Percentiles rank a stretch among this genome's conserved stretches.
Evolutionary conservation across 2,797 vertebrate species (phyloP).

Genomic region (Myotis myotis): DNA sequence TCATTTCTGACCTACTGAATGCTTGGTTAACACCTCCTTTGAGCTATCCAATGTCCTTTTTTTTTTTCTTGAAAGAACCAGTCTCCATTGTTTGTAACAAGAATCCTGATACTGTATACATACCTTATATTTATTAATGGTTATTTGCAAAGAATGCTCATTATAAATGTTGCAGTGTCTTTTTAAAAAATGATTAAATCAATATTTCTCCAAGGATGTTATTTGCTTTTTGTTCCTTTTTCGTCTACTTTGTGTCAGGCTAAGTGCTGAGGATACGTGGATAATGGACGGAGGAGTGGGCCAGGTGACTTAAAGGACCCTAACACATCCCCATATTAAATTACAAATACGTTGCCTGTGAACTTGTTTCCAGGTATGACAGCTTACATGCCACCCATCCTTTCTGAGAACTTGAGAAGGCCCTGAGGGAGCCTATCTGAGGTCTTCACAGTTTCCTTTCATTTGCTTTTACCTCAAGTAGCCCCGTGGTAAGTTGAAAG

Average conservation of each 20-base stretch:
- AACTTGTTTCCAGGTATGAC: background rate
- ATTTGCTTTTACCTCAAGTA: constrained; percentile 3
- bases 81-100: background rate
- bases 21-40: background rate
- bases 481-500: background rate
- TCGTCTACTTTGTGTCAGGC: background rate
- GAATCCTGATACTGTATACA: background rate
- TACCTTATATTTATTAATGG: constrained; percentile 15
- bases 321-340: background rate
- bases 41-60: background rate
- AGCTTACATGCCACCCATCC: background rate
- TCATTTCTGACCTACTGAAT: background rate
- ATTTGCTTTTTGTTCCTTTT: background rate
- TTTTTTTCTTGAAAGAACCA: background rate
- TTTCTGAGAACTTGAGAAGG: background rate
- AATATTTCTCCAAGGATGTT: background rate
- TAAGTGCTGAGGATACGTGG: background rate
- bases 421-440: background rate
- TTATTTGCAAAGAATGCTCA: background rate
- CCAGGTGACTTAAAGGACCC: background rate
- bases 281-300: background rate
- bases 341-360: background rate
- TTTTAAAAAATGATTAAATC: constrained; percentile 33
- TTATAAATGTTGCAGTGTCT: background rate
- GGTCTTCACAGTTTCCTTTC: background rate